Percentiles rank a stretch among this genome's conserved stretches.
Conservation (phyloP, 1,140 invertebrate genomes). For the Asobara japonica region DNA sequence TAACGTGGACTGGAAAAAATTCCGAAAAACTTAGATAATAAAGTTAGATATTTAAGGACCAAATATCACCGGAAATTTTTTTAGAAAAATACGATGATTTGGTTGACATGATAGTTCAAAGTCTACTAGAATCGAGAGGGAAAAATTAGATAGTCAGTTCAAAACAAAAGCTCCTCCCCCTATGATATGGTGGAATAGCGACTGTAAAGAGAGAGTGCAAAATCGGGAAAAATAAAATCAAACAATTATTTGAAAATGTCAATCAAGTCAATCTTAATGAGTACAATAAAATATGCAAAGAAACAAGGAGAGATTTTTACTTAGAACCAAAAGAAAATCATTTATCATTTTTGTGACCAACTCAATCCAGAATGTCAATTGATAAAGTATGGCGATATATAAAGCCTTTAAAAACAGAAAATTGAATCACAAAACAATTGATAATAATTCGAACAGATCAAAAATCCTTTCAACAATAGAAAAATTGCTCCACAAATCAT, state of each 20-base stretch:
- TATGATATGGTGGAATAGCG: background rate
- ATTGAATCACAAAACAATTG: background rate
- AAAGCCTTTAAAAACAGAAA: background rate
- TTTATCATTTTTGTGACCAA: background rate
- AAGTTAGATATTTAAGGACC: background rate
- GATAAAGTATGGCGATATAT: background rate
- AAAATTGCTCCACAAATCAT: too few relatives aligned
- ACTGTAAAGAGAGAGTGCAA: background rate
- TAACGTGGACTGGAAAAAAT: background rate
- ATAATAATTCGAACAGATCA: background rate
- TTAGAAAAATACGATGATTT: background rate
- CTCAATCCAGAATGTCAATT: background rate
- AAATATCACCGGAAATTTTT: background rate
- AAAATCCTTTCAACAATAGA: background rate
- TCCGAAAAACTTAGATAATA: background rate
- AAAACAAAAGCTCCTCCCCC: background rate
- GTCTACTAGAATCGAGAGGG: background rate
- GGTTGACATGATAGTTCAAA: background rate
- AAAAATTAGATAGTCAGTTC: background rate
- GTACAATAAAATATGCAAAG: background rate
- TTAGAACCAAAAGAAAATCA: background rate
- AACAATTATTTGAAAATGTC: background rate
- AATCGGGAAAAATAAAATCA: background rate
- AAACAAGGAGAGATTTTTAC: background rate
- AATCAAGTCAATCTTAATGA: background rate